Evolutionary conservation across 35 echinoderm and acorn worm species (phyloP).

Genomic region (Heliocidaris tuberculata): DNA sequence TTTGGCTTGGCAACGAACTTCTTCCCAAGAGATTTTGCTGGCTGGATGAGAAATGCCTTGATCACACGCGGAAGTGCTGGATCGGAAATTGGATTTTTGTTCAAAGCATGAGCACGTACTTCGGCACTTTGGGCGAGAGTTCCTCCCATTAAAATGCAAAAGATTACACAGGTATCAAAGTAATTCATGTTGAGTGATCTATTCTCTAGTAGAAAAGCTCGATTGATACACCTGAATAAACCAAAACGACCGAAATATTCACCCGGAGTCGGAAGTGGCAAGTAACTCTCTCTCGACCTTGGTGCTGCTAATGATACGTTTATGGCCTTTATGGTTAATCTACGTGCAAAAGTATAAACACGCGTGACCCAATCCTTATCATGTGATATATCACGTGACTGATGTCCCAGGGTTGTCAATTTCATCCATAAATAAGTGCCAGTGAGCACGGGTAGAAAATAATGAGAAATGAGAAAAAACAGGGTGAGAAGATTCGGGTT

Average conservation of each 20-base stretch:
- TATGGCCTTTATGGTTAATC: too few relatives aligned
- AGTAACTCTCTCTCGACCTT: too few relatives aligned
- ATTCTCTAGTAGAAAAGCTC: background rate
- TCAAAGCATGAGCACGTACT: background rate
- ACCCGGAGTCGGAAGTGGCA: too few relatives aligned
- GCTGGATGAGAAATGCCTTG: background rate
- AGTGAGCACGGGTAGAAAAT: too few relatives aligned
- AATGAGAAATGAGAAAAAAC: too few relatives aligned
- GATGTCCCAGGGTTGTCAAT: background rate
- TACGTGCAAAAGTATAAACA: background rate
- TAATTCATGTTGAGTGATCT: background rate
- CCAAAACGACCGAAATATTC: too few relatives aligned
- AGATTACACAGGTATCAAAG: background rate
- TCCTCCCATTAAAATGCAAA: background rate
- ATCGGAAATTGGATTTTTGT: background rate
- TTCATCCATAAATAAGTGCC: too few relatives aligned
- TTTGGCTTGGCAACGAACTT: background rate
- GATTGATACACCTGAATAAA: too few relatives aligned
- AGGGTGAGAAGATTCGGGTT: too few relatives aligned
- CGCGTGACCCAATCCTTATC: background rate
- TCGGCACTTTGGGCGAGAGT: background rate
- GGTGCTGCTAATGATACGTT: too few relatives aligned
- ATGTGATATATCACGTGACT: background rate
- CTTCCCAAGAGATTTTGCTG: background rate
- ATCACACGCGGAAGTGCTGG: background rate